Evolutionary conservation across 1,140 invertebrate genomes (phyloP).

Genomic region (Bilobella aurantiaca): DNA sequence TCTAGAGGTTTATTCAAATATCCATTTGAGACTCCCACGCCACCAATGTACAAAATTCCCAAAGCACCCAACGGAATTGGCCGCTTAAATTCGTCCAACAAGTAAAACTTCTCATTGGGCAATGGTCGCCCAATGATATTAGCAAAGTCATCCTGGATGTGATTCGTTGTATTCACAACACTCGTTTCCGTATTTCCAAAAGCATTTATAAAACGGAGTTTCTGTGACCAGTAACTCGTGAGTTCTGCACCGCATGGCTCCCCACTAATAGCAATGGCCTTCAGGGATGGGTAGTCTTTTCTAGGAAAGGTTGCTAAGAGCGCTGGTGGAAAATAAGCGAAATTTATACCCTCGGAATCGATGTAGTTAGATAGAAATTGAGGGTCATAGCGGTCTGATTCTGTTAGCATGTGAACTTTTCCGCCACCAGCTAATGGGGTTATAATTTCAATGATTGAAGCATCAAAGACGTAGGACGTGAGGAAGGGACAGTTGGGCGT

Average conservation of each 20-base stretch:
- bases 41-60: conserved; percentile 11
- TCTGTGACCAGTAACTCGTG: no score
- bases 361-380: no score
- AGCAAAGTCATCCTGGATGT: no score
- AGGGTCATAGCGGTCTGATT: no score
- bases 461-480: not conserved
- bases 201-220: no score
- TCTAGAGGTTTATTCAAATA: not conserved
- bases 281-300: not conserved
- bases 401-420: no score
- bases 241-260: no score
- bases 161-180: not conserved
- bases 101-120: not conserved
- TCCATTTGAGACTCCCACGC: conserved; percentile 3
- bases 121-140: conserved; percentile 14
- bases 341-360: not conserved
- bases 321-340: not conserved
- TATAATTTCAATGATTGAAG: no score
- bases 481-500: not conserved
- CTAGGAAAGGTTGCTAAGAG: not conserved
- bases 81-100: not conserved
- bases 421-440: no score
- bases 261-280: no score
- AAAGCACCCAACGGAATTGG: not conserved
- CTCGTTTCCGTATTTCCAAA: not conserved